Conservation (phyloP, 2,888 invertebrate species). For the Apamea crenata region DNA sequence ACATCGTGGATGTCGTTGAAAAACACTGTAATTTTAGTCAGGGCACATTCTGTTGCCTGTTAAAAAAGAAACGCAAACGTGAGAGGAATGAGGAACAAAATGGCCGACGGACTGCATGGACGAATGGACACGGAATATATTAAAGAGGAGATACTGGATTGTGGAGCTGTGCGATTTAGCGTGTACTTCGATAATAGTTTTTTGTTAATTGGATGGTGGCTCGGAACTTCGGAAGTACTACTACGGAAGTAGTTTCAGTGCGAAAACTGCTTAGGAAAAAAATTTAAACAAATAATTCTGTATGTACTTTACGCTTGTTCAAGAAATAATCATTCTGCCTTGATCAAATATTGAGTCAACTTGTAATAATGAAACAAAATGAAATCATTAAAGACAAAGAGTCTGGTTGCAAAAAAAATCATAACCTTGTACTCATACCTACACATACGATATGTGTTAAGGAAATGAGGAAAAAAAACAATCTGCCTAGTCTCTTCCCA, state of each 20-base stretch:
- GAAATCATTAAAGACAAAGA: no score
- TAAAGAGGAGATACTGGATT: conserved; percentile 60
- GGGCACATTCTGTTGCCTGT: conserved; percentile 83
- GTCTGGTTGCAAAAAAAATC: no score
- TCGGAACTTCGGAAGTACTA: background rate
- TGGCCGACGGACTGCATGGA: conserved; percentile 73
- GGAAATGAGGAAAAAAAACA: no score
- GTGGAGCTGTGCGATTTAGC: conserved; percentile 40
- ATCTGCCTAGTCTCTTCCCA: background rate
- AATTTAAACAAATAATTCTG: background rate
- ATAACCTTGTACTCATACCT: no score
- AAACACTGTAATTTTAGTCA: conserved; percentile 89
- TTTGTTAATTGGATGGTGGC: background rate
- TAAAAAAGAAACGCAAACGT: conserved; percentile 84
- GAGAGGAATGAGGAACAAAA: conserved; percentile 76
- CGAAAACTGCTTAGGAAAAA: background rate
- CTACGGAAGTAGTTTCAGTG: background rate
- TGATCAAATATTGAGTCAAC: no score
- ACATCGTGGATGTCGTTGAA: conserved; percentile 78
- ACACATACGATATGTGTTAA: no score
- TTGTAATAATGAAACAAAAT: no score
- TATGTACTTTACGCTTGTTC: background rate
- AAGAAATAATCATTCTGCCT: background rate
- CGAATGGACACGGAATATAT: conserved; percentile 83
- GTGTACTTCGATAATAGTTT: conserved; percentile 1